Conservation (phyloP, 2,888 invertebrate genomes). For the Nomada hirtipes region DNA sequence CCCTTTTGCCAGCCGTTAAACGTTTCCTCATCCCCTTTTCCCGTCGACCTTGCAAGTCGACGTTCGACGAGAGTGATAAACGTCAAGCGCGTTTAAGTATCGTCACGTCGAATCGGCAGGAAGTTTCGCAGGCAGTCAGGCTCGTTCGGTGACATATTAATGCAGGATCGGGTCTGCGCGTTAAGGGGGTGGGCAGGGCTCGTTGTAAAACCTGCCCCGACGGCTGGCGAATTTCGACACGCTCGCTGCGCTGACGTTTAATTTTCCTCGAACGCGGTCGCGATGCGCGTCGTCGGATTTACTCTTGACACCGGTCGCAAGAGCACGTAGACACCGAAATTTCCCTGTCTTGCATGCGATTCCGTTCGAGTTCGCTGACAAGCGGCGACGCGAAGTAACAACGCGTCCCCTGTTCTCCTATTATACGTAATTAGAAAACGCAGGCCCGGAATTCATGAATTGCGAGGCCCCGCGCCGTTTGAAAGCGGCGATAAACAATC, state of each 20-base stretch:
- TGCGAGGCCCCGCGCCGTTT: not conserved
- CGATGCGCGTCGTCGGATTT: constrained; percentile 44
- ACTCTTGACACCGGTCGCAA: constrained; percentile 11
- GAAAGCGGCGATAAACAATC: not conserved
- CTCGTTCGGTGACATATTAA: constrained; percentile 52
- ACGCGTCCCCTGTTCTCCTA: not conserved
- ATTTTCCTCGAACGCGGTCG: constrained; percentile 50
- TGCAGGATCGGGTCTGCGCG: not conserved
- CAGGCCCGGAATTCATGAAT: not conserved
- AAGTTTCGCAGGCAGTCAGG: constrained; percentile 12
- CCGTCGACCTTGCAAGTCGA: not conserved
- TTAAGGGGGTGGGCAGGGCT: not conserved
- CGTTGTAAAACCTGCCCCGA: constrained; percentile 52
- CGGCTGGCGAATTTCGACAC: constrained; percentile 48
- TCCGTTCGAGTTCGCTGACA: constrained; percentile 24
- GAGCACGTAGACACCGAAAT: constrained; percentile 30
- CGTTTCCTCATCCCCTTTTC: constrained; percentile 5
- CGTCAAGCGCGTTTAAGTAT: constrained; percentile 21
- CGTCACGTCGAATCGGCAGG: constrained; percentile 20
- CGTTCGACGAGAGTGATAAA: constrained; percentile 31
- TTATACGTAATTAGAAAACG: constrained; percentile 31
- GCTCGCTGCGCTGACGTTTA: constrained; percentile 61
- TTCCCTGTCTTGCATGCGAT: constrained; percentile 40
- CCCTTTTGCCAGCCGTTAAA: not conserved
- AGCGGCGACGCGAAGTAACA: not conserved